phyloP scores from a whole-genome alignment of 2,797 vertebrate species.

The Tamandua tetradactyla region DNA sequence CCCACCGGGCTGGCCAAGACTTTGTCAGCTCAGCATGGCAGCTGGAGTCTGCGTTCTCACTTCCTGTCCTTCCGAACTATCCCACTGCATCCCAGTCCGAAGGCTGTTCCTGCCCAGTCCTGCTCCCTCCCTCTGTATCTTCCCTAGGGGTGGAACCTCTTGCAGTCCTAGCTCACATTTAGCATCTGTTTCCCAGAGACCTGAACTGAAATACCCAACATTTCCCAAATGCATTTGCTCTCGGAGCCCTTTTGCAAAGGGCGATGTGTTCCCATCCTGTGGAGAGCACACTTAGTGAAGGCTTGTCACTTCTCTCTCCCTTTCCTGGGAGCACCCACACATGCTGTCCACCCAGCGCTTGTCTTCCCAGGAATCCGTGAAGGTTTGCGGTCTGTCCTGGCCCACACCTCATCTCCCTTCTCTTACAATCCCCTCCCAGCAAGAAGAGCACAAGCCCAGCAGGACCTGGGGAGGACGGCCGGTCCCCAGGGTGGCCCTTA shows the following conservation, averaged over 20 bases:
- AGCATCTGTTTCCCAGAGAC: neutral
- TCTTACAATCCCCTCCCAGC: fast-evolving
- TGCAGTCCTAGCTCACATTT: neutral
- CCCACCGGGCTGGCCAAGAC: no score
- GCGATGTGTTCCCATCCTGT: neutral
- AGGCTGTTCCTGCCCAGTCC: neutral
- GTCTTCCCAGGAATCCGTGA: neutral
- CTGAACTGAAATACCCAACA: neutral
- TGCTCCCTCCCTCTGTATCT: neutral
- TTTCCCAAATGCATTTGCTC: neutral
- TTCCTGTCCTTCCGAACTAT: neutral
- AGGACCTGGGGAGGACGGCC: neutral
- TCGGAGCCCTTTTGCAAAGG: neutral
- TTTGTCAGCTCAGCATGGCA: neutral
- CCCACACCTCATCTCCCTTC: neutral
- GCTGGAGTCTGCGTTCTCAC: neutral
- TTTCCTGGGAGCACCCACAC: neutral
- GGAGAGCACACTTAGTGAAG: neutral
- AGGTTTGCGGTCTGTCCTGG: neutral
- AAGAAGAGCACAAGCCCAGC: neutral
- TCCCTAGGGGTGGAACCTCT: neutral
- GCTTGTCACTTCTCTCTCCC: neutral
- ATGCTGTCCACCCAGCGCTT: neutral
- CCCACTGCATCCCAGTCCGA: neutral
- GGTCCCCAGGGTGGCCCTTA: slow-evolving; percentile 67